Evolutionary conservation across 2,888 invertebrate species (phyloP), one percentile per base, ranked within the genome.

Genomic region (Atherix ibis): DNA sequence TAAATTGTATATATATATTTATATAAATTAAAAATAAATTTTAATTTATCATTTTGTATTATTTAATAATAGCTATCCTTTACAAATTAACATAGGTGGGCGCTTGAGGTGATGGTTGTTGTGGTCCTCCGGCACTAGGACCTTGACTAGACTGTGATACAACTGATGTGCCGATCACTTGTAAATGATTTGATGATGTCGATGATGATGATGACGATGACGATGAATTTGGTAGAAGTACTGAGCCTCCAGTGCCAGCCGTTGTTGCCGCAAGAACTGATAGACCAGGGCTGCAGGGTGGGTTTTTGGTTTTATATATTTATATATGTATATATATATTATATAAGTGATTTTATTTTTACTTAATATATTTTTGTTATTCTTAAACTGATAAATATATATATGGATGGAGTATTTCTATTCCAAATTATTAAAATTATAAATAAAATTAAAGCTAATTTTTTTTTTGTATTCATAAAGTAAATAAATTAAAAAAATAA

Each of bases 81-180:
- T 82, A 82, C 72, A 87, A 84, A 76, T 87, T 87, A 65, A 87
- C 88, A 71, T 88, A 88, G 52, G 88, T 87, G 49, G 87, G 87
- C 67, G 85, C 84, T 67, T 84, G 85, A 43, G 79, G 77, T 49
- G 71, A 68, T 43, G 63, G 59, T 45, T 66, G 65, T 45, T 65
- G 61, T 45, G 57, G 58, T 47, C 54, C 56, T 50, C 56, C 55
- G 64, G 60, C 53, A 68, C 65, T 56, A 56, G 57, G 56, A 68
- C 71, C 51, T 70, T 39, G 39, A 42, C 56, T 56, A 51, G 62
- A 56, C 58, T 33, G 37, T 27, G 16, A 14, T 19, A 18, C 38
- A 15, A 22, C 24, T 5, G 12, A 19, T 18, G 22, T 18, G 14
- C 33, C 30, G 14, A 55, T 46, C 42, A 54, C 39, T 43, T 58